These are phyloP conservation scores for Emydocephalus ijimae DNA, from an alignment of 2,113 vertebrate genomes.

Conservation along the genomic window DNA sequence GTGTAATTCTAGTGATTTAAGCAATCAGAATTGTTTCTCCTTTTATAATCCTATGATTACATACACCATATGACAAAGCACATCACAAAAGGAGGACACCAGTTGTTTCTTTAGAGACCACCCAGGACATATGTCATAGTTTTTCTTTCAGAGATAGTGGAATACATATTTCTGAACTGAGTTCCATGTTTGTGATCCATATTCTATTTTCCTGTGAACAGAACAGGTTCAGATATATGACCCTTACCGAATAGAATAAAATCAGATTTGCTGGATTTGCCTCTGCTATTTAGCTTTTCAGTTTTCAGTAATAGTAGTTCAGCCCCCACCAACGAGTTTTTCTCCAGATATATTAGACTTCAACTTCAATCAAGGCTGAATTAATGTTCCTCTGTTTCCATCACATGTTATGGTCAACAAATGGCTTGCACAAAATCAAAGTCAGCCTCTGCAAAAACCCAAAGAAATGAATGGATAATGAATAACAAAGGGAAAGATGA, in stretches of 20 bases:
- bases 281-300: neutral
- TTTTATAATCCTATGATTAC: neutral
- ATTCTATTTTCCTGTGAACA: neutral
- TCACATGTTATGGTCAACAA: constrained; percentile 2
- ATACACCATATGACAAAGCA: neutral
- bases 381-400: constrained; percentile 5
- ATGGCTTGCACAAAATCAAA: constrained; percentile 20
- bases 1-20: neutral
- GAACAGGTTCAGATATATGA: neutral
- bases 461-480: constrained; percentile 11
- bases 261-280: neutral
- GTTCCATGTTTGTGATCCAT: neutral
- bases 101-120: neutral
- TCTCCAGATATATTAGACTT: neutral
- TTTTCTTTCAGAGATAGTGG: neutral
- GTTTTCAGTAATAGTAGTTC: neutral
- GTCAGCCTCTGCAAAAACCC: neutral
- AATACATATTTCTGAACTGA: neutral
- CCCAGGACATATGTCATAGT: neutral
- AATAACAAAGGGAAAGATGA: constrained; percentile 17
- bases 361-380: neutral
- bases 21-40: neutral
- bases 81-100: neutral
- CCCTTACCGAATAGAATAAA: neutral
- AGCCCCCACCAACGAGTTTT: neutral